A percentile compares a stretch with the other conserved stretches of the same genome.
Evolutionary conservation across 2,113 vertebrate species (phyloP).

Genomic region (Astur gentilis): DNA sequence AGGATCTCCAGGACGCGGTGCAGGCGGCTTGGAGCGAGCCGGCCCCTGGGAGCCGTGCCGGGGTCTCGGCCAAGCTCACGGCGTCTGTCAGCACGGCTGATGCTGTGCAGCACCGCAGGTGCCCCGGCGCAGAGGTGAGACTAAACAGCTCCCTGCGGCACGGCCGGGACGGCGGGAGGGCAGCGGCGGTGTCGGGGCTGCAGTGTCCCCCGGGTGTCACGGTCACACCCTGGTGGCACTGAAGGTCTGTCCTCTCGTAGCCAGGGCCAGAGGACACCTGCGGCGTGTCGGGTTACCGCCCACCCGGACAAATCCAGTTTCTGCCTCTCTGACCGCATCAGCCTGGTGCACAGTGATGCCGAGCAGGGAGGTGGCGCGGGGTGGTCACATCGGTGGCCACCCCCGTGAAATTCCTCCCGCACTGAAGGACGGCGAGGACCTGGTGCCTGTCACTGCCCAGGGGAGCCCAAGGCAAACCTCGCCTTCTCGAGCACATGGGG

Average conservation of each 20-base stretch:
- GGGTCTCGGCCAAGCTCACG: too few species aligned
- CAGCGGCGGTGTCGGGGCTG: background rate
- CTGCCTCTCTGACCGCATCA: background rate
- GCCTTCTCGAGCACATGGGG: background rate
- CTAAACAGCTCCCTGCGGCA: background rate
- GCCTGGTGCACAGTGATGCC: background rate
- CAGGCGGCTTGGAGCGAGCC: background rate
- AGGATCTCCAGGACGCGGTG: fast-evolving
- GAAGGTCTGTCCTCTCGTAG: too few species aligned
- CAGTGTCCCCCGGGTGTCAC: background rate
- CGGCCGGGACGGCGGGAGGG: background rate
- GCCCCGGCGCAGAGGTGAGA: background rate
- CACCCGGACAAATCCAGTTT: background rate
- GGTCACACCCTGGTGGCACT: background rate
- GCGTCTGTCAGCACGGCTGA: background rate
- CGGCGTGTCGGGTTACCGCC: background rate
- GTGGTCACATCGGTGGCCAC: background rate
- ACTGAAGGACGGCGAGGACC: too few species aligned
- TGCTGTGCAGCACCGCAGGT: background rate
- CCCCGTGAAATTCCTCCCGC: background rate
- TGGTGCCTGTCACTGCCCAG: too few species aligned
- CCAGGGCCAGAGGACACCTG: background rate
- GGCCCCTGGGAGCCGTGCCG: background rate
- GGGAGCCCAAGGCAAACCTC: background rate
- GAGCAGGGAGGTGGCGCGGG: background rate